Evolutionary conservation across 2,113 vertebrate species (phyloP), one percentile per base, ranked within the genome.

Genomic region (Thunnus thynnus): DNA sequence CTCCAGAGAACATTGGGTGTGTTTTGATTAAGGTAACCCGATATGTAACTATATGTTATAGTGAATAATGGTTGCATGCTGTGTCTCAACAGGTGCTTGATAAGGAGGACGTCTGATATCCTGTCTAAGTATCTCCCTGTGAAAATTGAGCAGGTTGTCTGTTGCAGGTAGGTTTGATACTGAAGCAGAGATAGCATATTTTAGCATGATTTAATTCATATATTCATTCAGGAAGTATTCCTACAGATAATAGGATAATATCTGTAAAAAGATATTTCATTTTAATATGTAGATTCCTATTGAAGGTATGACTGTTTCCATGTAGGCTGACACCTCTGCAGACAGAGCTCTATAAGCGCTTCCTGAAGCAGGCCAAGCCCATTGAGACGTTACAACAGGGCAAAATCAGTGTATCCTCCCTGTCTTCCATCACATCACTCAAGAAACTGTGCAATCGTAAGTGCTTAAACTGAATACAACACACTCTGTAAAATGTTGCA

Each of bases 401-500:
- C 69, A 97, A 96, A 76, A 97, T 98, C 54, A 97, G 76, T 16
- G 95, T 99, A n/a, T 99, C 98, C 3, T 99, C 98, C 46, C 95
- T 99, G 61, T 99, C 98, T 47, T 99, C 98, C 57, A 99, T 99
- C 92, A 99, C 98, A 0, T 97, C 96, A 0, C 91, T 99, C 48
- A 99, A 99, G 92, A 99, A 99, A 85, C 97, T 99, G 10, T 99
- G 98, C 83, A 99, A 99, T 87, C 98, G 98, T 99, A 89, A 97
- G 97, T 96, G 69, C 20, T 63, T 12, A 16, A 46, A 4, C 17
- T 52, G 30, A 64, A 51, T 20, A 5, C 10, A 22, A 44, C 22
- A 6, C 11, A 5, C n/a, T 17, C 5, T 47, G 12, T 22, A 9
- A 44, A 44, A 18, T 47, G 5, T 36, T 41, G 13, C 16, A 11